phyloP scores from a whole-genome alignment of 1,140 invertebrate genomes.

The Riptortus pedestris region DNA sequence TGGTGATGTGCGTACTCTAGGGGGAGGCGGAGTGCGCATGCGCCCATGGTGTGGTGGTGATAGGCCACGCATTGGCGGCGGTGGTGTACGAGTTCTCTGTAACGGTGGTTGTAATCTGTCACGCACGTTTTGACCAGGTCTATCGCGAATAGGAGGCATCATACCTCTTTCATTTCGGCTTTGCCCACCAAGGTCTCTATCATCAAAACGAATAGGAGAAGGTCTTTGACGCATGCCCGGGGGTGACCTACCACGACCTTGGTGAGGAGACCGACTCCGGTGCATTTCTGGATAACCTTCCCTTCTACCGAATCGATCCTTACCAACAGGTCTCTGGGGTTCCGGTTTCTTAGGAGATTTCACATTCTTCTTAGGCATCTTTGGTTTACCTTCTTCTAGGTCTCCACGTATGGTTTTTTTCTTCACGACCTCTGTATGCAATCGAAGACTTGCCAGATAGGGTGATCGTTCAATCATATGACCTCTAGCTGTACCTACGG shows the following conservation, averaged over 20 bases:
- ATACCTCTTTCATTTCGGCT: not conserved
- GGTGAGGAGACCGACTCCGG: not conserved
- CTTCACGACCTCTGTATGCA: not conserved
- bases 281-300: not conserved
- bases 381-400: not conserved
- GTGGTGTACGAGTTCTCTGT: too few relatives aligned
- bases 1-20: not conserved
- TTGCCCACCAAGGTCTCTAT: too few relatives aligned
- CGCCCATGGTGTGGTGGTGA: not conserved
- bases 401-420: not conserved
- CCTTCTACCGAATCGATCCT: constrained; percentile 1
- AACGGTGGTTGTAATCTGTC: not conserved
- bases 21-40: not conserved
- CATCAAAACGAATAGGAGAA: too few relatives aligned
- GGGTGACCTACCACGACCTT: not conserved
- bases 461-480: constrained; percentile 20
- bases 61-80: not conserved
- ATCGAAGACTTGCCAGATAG: constrained; percentile 5
- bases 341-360: not conserved
- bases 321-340: not conserved
- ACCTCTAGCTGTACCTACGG: constrained; percentile 9
- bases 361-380: not conserved
- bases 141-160: not conserved
- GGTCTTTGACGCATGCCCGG: too few relatives aligned
- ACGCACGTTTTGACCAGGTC: not conserved